Base-by-base conservation (phyloP, 2,797 vertebrate species). In the Poeciliopsis turneri region DNA sequence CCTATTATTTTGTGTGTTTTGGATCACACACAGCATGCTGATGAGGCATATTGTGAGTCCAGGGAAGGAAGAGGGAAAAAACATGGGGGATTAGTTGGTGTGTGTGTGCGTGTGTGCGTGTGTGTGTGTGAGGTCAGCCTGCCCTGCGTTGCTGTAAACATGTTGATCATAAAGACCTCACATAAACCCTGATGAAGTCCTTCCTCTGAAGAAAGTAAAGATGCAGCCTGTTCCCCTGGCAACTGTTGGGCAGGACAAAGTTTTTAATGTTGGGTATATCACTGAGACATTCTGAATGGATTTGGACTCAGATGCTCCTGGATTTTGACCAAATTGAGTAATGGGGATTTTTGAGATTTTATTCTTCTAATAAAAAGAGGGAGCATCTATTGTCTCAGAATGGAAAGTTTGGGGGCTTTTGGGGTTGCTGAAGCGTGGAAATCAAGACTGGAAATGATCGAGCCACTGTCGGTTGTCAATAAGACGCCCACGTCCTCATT, bases 241-340 rank as follows among this genome's bases (percentile, higher is more conserved):
- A 92, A 93, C 93, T 11, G 91, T 94, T 92, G 47, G 87, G 88
- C 87, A 79, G 87, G 90, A 59, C 91, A 91, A 90, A 66, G 81
- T 87, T 84, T 20, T 55, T 80, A 66, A 77, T 84, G 83, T 81
- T 81, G 64, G 23, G 89, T 83, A 76, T 73, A 83, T 89, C 92
- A 78, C 64, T 78, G 70, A 74, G 78, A 36, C n/a, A 11, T 13
- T 55, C 4, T 3, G 41, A 45, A 51, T 82, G 78, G 77, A 80
- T 77, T 68, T 64, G 75, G 79, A 79, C 9, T 23, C 45, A 47
- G 73, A 47, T 66, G 30, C 69, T 82, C 47, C 68, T 83, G 84
- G 70, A 79, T 39, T 78, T 12, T 43, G 28, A 2, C 23, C 43
- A 59, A 33, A 10, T 4, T 25, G 45, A 74, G 75, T 75, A 85